A percentile compares a stretch with the other conserved stretches of the same genome.
Conservation (phyloP, 30 jellyfish, hydroid and myxozoan species). For the Catostylus mosaicus region DNA sequence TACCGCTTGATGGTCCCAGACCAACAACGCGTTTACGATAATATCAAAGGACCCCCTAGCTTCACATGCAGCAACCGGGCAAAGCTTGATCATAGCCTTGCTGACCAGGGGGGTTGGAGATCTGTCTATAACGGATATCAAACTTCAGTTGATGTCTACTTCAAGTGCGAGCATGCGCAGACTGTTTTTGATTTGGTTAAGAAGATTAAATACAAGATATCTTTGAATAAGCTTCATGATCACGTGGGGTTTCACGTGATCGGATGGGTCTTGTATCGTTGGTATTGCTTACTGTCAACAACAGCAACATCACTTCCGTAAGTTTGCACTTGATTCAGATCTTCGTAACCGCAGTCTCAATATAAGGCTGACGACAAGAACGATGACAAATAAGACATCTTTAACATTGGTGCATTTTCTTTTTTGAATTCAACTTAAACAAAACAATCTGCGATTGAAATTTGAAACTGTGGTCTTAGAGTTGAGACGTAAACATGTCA, state of each 20-base stretch:
- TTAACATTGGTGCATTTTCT: too few relatives aligned
- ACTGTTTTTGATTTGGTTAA: conserved; percentile 11
- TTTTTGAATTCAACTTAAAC: too few relatives aligned
- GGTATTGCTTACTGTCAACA: conserved; percentile 25
- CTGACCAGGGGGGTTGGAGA: conserved; percentile 49
- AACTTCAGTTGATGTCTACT: conserved; percentile 39
- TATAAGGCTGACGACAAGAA: too few relatives aligned
- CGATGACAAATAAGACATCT: too few relatives aligned
- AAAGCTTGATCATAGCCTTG: conserved; percentile 51
- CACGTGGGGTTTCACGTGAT: conserved; percentile 53
- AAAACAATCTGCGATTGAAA: too few relatives aligned
- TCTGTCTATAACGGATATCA: conserved; percentile 38
- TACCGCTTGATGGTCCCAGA: conserved; percentile 19
- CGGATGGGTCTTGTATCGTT: conserved; percentile 62
- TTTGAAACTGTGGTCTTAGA: too few relatives aligned
- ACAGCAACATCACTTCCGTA: background rate
- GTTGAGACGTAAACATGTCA: too few relatives aligned
- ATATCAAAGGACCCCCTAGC: conserved; percentile 33
- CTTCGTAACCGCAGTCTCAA: too few relatives aligned
- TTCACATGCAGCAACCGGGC: conserved; percentile 15
- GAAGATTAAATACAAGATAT: conserved; percentile 38
- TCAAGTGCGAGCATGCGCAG: conserved; percentile 50
- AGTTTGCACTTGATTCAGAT: too few relatives aligned
- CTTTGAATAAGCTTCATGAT: conserved; percentile 48
- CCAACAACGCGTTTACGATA: conserved; percentile 18